Evolutionary conservation across 2,113 vertebrate species (phyloP).

Genomic region (Strix aluco): DNA sequence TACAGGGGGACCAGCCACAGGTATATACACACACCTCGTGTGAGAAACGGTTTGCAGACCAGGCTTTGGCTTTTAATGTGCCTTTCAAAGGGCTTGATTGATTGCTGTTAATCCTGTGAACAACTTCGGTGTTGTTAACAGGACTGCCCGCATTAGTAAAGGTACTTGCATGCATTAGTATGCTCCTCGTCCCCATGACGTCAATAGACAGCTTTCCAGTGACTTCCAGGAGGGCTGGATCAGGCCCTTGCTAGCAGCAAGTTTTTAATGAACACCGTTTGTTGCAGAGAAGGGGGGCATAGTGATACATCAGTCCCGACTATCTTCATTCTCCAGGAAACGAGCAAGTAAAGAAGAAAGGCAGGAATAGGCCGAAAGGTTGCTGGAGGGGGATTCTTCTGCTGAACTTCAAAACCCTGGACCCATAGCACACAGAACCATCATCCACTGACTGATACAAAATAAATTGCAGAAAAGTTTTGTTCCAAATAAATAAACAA

Average conservation of each 20-base stretch:
- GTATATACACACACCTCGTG: background rate
- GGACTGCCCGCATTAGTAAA: slow-evolving; percentile 47
- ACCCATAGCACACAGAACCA: background rate
- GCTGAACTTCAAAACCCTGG: background rate
- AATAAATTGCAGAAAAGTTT: background rate
- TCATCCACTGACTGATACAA: rapidly evolving
- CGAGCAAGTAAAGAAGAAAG: background rate
- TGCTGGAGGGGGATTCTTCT: slow-evolving; percentile 24
- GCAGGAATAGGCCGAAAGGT: background rate
- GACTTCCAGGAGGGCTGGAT: slow-evolving; percentile 52
- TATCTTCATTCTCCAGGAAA: slow-evolving; percentile 23
- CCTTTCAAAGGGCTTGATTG: slow-evolving; percentile 58
- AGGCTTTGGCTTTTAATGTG: slow-evolving; percentile 41
- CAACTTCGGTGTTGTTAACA: slow-evolving; percentile 58
- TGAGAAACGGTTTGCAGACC: background rate
- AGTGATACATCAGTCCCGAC: background rate
- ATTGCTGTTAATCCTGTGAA: slow-evolving; percentile 65
- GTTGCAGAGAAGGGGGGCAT: background rate
- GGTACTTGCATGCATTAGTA: slow-evolving; percentile 42
- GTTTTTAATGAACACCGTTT: slow-evolving; percentile 51
- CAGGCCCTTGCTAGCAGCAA: slow-evolving; percentile 55
- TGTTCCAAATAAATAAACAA: background rate
- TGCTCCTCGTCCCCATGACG: slow-evolving; percentile 49
- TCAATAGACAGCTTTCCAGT: slow-evolving; percentile 52
- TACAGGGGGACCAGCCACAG: background rate